Evolutionary conservation across 2,888 invertebrate genomes (phyloP), one percentile per base, ranked within the genome.

Genomic region (Pasiphila rectangulata): DNA sequence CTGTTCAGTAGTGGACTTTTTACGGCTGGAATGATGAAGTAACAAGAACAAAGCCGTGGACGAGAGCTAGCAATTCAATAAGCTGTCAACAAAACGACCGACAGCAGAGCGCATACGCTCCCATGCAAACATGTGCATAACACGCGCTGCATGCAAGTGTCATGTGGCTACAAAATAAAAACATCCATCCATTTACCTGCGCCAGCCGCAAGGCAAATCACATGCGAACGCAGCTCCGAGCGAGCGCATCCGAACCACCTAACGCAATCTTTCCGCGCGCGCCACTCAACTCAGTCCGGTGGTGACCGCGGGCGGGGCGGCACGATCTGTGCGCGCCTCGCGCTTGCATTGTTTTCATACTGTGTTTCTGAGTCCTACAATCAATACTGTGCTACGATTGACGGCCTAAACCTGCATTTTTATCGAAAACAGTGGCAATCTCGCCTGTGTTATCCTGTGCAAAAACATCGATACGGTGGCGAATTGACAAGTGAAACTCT

Each of bases 261-360:
- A 59, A 66, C 62, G 53, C 61, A 55, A 47, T 51, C 63, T 15
- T 43, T 43, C 41, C 29, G 51, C 52, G 45, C 54, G 54, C 54
- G 51, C 61, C 64, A 64, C n/a, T n/a, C 16, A 9, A 16, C 63
- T 69, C 79, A 84, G 87, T 86, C 79, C 75, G 79, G 77, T 77
- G 76, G 77, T 69, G 80, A 69, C 84, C 85, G 83, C 86, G 83
- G 84, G 86, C 84, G 86, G 83, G 85, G 87, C 86, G 86, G 84
- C 85, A 83, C 85, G 84, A 76, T 73, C 73, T 69, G 83, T 82
- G 87, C 84, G 70, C 83, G 87, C 87, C 85, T 86, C 85, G 85
- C 87, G 75, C 59, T 79, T 79, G 71, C 66, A 81, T 84, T 86
- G 82, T 87, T 83, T 80, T 85, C 77, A 75, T 74, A 74, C 77